A percentile compares a stretch with the other conserved stretches of the same genome.
Conservation (phyloP, 2,797 vertebrate species). For the Gymnodraco acuticeps region DNA sequence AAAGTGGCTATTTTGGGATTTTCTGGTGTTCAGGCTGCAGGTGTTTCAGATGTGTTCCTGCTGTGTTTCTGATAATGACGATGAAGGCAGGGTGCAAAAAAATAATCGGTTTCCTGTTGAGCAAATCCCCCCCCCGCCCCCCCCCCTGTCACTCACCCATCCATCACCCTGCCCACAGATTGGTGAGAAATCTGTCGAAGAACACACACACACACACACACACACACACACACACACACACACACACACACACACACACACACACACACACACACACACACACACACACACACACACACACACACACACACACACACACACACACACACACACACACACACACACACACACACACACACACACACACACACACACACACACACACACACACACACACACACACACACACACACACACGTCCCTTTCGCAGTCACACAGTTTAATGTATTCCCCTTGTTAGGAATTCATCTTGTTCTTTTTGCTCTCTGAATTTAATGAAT, state of each 20-base stretch:
- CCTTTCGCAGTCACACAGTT: slow-evolving; percentile 21
- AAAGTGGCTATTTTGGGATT: not conserved
- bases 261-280: not conserved
- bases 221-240: not conserved
- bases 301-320: not conserved
- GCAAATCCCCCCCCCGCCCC: slow-evolving; percentile 5
- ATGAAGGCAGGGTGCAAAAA: slow-evolving; percentile 14
- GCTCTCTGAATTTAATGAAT: slow-evolving; percentile 32
- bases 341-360: no score
- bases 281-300: not conserved
- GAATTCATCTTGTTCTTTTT: slow-evolving; percentile 21
- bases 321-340: no score
- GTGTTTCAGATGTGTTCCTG: not conserved
- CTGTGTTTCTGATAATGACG: not conserved
- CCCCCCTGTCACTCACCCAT: slow-evolving; percentile 17
- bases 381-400: not conserved
- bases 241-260: not conserved
- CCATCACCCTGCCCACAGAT: slow-evolving; percentile 36
- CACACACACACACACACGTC: not conserved
- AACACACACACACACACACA: slow-evolving; percentile 24
- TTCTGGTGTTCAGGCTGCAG: not conserved
- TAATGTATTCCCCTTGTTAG: slow-evolving; percentile 24
- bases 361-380: no score
- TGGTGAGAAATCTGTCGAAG: slow-evolving; percentile 47
- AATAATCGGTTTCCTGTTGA: slow-evolving; percentile 33